phyloP scores from a whole-genome alignment of 2,113 vertebrate species.

The Vombatus ursinus region DNA sequence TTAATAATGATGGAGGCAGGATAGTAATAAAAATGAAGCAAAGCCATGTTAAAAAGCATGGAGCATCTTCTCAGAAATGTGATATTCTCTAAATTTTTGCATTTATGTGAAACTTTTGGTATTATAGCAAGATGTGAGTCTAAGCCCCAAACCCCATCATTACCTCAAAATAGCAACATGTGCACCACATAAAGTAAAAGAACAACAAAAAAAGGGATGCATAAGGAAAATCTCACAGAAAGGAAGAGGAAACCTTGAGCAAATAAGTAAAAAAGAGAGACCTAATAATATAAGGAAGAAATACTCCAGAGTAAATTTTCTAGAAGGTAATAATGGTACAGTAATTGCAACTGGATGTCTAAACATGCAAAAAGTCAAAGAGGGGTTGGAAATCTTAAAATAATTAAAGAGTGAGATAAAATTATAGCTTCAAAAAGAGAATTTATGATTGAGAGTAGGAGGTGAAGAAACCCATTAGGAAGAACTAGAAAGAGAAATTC shows the following conservation, averaged over 20 bases:
- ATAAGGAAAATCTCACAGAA: background rate
- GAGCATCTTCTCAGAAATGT: background rate
- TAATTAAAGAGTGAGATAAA: too few relatives aligned
- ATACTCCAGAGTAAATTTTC: too few relatives aligned
- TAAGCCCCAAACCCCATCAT: background rate
- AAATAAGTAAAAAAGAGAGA: background rate
- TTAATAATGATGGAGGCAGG: background rate
- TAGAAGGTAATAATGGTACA: too few relatives aligned
- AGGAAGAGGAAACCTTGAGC: background rate
- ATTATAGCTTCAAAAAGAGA: too few relatives aligned
- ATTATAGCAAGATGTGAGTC: background rate
- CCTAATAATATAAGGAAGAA: too few relatives aligned
- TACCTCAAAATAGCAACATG: background rate
- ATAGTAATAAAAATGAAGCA: background rate
- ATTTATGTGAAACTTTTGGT: background rate
- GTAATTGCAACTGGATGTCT: too few relatives aligned
- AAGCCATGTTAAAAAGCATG: background rate
- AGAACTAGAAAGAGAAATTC: too few relatives aligned
- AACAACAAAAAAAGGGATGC: background rate
- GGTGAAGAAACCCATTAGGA: too few relatives aligned
- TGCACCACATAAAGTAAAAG: background rate
- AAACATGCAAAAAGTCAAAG: too few relatives aligned
- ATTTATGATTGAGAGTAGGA: too few relatives aligned
- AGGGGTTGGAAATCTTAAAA: too few relatives aligned
- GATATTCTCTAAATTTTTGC: background rate